phyloP scores from a whole-genome alignment of 2,888 invertebrate genomes.

The Ochlodes sylvanus region DNA sequence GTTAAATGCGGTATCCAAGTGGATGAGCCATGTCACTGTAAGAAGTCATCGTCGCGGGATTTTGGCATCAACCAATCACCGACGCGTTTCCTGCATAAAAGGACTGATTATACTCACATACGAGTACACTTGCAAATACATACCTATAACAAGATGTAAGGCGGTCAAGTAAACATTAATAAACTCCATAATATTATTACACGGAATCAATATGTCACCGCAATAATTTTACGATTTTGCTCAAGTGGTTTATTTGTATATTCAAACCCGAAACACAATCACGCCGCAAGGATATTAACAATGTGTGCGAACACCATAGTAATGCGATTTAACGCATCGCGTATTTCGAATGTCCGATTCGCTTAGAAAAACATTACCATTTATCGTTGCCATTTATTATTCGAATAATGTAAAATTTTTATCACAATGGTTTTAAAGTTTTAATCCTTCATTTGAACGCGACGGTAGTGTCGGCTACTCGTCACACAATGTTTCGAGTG shows the following conservation, averaged over 20 bases:
- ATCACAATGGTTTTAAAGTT: conserved; percentile 23
- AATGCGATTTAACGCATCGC: conserved; percentile 55
- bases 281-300: conserved; percentile 44
- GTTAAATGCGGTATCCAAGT: too few species aligned
- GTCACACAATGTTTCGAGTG: conserved; percentile 23
- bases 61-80: too few species aligned
- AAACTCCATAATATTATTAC: background rate
- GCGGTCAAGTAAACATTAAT: background rate
- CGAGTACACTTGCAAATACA: too few species aligned
- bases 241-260: conserved; percentile 20
- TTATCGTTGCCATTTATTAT: conserved; percentile 22
- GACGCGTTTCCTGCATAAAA: too few species aligned
- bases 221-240: background rate
- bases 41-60: too few species aligned
- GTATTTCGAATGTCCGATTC: conserved; percentile 23
- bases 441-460: conserved; percentile 12
- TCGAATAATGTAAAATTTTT: conserved; percentile 39
- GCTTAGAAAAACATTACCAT: conserved; percentile 24
- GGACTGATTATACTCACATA: too few species aligned
- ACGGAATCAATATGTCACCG: background rate
- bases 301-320: conserved; percentile 59
- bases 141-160: too few species aligned
- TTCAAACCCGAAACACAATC: conserved; percentile 12
- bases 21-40: too few species aligned
- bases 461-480: background rate